phyloP scores from a whole-genome alignment of 2,797 vertebrate genomes.

The Heterohyrax brucei region DNA sequence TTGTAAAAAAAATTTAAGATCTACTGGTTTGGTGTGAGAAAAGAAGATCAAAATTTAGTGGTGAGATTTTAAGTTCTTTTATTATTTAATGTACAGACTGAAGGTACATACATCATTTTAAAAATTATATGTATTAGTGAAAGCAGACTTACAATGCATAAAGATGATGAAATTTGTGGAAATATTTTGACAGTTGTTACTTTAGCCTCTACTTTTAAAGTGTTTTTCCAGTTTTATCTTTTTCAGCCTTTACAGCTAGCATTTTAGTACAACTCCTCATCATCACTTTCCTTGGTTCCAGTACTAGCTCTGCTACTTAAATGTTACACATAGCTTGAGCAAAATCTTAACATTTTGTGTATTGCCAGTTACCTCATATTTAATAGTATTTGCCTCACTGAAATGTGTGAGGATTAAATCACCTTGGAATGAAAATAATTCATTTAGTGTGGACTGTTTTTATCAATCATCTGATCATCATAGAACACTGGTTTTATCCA shows the following conservation, averaged over 20 bases:
- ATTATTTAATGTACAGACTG: conserved; percentile 38
- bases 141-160: conserved; percentile 32
- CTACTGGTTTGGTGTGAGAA: neutral
- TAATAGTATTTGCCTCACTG: neutral
- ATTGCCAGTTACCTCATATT: neutral
- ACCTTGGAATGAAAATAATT: conserved; percentile 9
- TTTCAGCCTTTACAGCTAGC: neutral
- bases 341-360: conserved; percentile 41
- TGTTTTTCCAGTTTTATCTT: conserved; percentile 20
- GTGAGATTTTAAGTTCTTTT: conserved; percentile 24
- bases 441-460: neutral
- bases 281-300: conserved; percentile 41
- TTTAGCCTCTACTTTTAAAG: conserved; percentile 51
- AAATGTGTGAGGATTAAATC: neutral
- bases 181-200: neutral
- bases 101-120: neutral
- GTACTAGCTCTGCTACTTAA: conserved; percentile 14
- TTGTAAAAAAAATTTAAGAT: conserved; percentile 8
- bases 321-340: conserved; percentile 13
- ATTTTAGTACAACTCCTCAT: neutral
- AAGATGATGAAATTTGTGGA: neutral
- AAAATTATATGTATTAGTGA: conserved; percentile 39
- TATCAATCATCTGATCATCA: conserved; percentile 29
- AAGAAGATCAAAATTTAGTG: conserved; percentile 42
- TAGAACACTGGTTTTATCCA: neutral